Percentiles rank a stretch among this genome's conserved stretches.
Conservation (phyloP, 1,140 invertebrate genomes). For the Wiebesia pumilae region DNA sequence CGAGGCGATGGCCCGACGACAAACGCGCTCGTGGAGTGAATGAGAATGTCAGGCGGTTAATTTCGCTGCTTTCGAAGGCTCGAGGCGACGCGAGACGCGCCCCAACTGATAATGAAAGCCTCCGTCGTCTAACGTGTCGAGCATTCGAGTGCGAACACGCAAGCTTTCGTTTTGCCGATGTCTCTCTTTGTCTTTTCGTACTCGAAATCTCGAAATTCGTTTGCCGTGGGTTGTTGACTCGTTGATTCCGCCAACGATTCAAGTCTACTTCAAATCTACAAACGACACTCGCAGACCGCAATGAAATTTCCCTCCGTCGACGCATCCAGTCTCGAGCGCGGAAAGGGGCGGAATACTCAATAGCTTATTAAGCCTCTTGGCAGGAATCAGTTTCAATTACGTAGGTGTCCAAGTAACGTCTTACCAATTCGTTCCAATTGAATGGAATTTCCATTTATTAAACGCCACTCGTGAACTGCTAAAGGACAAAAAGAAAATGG, state of each 20-base stretch:
- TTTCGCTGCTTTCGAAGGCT: background rate
- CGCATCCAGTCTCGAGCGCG: background rate
- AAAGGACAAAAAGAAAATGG: background rate
- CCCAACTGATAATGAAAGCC: conserved; percentile 23
- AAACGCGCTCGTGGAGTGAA: conserved; percentile 2
- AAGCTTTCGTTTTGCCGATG: background rate
- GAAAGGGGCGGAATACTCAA: background rate
- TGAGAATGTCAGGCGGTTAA: background rate
- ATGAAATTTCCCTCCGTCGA: background rate
- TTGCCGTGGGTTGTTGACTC: too few species aligned
- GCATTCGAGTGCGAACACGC: background rate
- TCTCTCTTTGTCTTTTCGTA: background rate
- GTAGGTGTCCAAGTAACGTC: conserved; percentile 32
- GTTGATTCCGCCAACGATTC: too few species aligned
- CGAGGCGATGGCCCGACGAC: background rate
- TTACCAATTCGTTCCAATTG: conserved; percentile 45
- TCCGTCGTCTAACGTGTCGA: background rate
- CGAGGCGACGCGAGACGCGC: conserved; percentile 11
- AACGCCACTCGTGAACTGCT: background rate
- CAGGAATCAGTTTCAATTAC: conserved; percentile 17
- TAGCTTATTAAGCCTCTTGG: background rate
- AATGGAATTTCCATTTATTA: conserved; percentile 6
- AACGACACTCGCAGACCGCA: too few species aligned
- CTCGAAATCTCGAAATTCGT: too few species aligned
- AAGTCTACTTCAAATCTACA: too few species aligned